These are phyloP conservation scores for Balaeniceps rex DNA, from an alignment of 2,113 vertebrate genomes.

Conservation along the genomic window DNA sequence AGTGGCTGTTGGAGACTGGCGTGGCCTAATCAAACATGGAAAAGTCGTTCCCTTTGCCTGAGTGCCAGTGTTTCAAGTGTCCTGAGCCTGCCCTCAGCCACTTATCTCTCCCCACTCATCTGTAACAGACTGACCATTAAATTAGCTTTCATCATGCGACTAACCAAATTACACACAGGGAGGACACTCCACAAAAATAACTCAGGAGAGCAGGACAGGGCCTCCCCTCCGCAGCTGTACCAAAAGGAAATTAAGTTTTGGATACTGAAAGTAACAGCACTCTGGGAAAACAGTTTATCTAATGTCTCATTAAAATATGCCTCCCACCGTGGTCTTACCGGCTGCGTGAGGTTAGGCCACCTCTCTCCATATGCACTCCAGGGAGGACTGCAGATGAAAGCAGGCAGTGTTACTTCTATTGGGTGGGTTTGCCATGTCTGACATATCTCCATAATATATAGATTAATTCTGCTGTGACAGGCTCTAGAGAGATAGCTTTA, in stretches of 20 bases:
- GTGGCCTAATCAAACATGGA: not conserved
- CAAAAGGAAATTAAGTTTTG: not conserved
- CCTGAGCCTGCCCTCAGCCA: not conserved
- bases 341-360: not conserved
- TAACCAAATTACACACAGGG: not conserved
- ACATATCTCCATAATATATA: not conserved
- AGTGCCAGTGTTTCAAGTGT: not conserved
- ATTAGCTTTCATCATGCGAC: not conserved
- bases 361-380: not conserved
- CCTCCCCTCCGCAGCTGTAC: not conserved
- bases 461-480: not conserved
- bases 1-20: not conserved
- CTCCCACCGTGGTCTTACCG: not conserved
- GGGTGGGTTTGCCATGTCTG: not conserved
- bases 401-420: not conserved
- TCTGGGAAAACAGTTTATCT: not conserved
- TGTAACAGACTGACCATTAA: not conserved
- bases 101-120: not conserved
- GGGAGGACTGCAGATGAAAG: not conserved
- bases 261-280: not conserved
- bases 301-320: not conserved
- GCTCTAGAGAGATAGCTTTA: not conserved
- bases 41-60: not conserved
- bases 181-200: not conserved
- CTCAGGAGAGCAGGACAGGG: not conserved